These are phyloP conservation scores for Mamestra configurata DNA, from an alignment of 1,140 invertebrate species.

Conservation along the genomic window DNA sequence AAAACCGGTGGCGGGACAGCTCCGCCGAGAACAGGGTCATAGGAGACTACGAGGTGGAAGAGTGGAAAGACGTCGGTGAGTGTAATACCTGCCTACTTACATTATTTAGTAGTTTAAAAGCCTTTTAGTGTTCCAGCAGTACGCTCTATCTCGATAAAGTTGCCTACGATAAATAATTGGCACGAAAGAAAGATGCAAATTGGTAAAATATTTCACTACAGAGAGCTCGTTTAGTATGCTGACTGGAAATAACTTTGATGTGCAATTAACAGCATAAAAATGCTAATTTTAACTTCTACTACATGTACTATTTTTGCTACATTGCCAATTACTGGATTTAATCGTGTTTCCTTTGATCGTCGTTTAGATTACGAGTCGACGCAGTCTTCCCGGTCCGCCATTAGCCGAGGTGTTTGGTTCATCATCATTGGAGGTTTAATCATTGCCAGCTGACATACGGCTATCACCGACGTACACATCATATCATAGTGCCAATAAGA, in stretches of 20 bases:
- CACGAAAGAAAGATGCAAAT: conserved; percentile 26
- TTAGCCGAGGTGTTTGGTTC: conserved; percentile 56
- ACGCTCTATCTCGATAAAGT: conserved; percentile 29
- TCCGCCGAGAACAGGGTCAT: conserved; percentile 86
- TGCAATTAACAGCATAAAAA: neutral
- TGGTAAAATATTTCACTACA: conserved; percentile 30
- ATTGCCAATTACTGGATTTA: neutral
- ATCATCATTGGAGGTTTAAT: conserved; percentile 59
- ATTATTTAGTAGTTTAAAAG: conserved; percentile 44
- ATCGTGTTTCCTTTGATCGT: conserved; percentile 44
- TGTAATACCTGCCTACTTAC: conserved; percentile 39
- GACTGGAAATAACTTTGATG: conserved; percentile 25
- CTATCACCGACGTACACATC: conserved; percentile 10
- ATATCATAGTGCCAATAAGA: conserved; percentile 67
- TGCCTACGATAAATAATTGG: conserved; percentile 21
- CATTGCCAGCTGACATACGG: conserved; percentile 74
- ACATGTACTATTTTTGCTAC: neutral
- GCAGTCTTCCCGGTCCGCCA: conserved; percentile 73
- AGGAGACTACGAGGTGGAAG: conserved; percentile 89
- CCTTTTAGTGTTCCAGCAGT: conserved; percentile 41
- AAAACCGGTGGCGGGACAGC: conserved; percentile 80
- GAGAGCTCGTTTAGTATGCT: conserved; percentile 25
- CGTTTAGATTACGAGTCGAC: conserved; percentile 82
- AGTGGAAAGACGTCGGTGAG: conserved; percentile 89
- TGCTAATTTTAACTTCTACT: neutral